Base-by-base conservation (phyloP, 2,888 invertebrate species). In the Mimachlamys varia region DNA sequence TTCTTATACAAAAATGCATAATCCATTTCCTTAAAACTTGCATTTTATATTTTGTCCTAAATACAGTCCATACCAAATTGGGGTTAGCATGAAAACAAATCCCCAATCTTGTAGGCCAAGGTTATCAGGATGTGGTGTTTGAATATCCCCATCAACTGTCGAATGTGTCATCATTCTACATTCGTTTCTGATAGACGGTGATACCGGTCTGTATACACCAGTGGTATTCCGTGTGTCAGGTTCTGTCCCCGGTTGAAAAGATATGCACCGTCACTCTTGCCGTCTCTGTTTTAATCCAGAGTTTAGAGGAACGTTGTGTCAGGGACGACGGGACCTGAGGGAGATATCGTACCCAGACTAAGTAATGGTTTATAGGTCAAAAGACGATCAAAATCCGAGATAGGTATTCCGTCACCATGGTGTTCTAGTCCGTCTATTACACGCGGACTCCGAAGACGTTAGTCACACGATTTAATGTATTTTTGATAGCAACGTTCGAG, bases 321-420 rank as follows among this genome's bases (percentile, higher is more conserved):
- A 15, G 27, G 19, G 33, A 33, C 5, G 13, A 27, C 27, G 12
- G 13, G 13, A 76, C 76, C 15, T 33, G 2, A 1, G 76, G 76
- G 76, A 76, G 15, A 12, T 13, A 76, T 19, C 10, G 3, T 33
- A 5, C 33, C 27, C 27, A 76, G 76, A 33, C 76, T 76, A 33
- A 76, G 76, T 76, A 27, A 76, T 76, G 76, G 12, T 76, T 76
- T 76, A 76, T 76, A 76, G 33, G 76, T 27, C 76, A 76, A 33
- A 76, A 76, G 33, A 27, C 33, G 27, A 33, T 76, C 27, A 76
- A 76, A 76, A 12, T 76, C 76, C 27, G 1, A 27, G 33, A 76
- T 33, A 76, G 76, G 76, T 76, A 76, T 33, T 15, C 27, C 7
- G 33, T 27, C 27, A 76, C 7, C 27, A 13, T 19, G 27, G 0